Conservation (phyloP, 2,797 vertebrate genomes). For the Odontamblyopus rebecca region DNA sequence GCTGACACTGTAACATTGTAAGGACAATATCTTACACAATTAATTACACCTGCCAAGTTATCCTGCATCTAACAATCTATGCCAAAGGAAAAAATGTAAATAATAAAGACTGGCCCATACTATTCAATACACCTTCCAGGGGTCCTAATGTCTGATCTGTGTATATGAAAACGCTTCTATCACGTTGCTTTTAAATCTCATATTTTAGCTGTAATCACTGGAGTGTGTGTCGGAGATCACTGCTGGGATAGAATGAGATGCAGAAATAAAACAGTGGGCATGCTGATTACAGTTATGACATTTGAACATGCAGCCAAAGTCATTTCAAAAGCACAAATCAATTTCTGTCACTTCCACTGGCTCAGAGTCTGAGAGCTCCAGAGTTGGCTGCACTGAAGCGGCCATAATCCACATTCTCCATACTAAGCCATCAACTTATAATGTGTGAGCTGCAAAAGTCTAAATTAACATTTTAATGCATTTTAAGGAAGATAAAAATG, state of each 20-base stretch:
- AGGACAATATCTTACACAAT: too few relatives aligned
- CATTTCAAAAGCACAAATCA: slow-evolving; percentile 38
- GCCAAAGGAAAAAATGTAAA: too few relatives aligned
- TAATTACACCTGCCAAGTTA: too few relatives aligned
- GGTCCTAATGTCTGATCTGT: not conserved
- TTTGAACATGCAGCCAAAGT: slow-evolving; percentile 8
- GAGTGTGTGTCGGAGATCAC: slow-evolving; percentile 4
- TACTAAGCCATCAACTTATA: not conserved
- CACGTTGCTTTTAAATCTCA: not conserved
- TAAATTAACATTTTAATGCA: slow-evolving; percentile 56
- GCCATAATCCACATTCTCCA: slow-evolving; percentile 8
- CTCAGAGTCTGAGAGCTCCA: slow-evolving; percentile 9
- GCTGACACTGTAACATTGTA: too few relatives aligned
- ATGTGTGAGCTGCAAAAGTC: slow-evolving; percentile 20
- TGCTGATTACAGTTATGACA: slow-evolving; percentile 13
- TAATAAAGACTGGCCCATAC: not conserved
- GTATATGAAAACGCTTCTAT: not conserved
- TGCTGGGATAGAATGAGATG: not conserved
- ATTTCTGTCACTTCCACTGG: slow-evolving; percentile 24
- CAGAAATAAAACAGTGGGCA: slow-evolving; percentile 5
- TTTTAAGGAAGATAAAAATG: slow-evolving; percentile 37
- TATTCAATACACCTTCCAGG: not conserved
- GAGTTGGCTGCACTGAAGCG: not conserved
- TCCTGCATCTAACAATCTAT: too few relatives aligned
- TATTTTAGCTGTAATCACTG: not conserved